Evolutionary conservation across 2,797 vertebrate species (phyloP), one percentile per base, ranked within the genome.

Genomic region (Emys orbicularis): DNA sequence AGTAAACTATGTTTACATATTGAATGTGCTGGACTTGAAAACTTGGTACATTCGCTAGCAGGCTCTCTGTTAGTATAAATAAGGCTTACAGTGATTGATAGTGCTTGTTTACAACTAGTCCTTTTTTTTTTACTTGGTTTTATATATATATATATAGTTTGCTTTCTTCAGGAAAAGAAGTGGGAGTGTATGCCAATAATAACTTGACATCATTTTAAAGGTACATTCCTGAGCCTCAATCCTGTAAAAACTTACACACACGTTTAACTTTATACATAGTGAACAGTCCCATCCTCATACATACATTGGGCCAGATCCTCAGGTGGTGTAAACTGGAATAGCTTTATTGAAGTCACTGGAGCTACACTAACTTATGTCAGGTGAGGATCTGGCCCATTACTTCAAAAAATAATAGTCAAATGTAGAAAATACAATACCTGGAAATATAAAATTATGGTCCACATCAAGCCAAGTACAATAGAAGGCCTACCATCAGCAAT

Each of bases 401-500:
- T 25, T 86, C 27, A 85, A 11, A 37, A 88, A 37, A 3, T 0
- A 2, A 82, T 16, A 65, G 3, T 29, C 25, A 88, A 80, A 34
- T 54, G 84, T 7, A 61, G 57, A 72, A 92, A 79, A 44, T 0
- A 1, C 2, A 47, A 53, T 98, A 99, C 99, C 99, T 99, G 99
- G 96, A 99, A 99, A 98, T 99, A 99, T 1, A 99, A 98, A 96
- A 99, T 99, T 95, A 99, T 99, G 95, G 99, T 99, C 99, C 99
- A 99, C 92, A 99, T 95, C 97, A 99, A 97, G 18, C 99, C 99
- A 53, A 99, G 98, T 7, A 99, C 99, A 91, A 99, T 99, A 12
- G 99, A 99, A 1, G 99, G 99, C 37, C 99, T 98, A 81, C 99
- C 99, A 96, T 99, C 99, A 74, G 99, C 99, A 81, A 99, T 99